Evolutionary conservation across 1,140 invertebrate species (phyloP).

Genomic region (Drosophila navojoa): DNA sequence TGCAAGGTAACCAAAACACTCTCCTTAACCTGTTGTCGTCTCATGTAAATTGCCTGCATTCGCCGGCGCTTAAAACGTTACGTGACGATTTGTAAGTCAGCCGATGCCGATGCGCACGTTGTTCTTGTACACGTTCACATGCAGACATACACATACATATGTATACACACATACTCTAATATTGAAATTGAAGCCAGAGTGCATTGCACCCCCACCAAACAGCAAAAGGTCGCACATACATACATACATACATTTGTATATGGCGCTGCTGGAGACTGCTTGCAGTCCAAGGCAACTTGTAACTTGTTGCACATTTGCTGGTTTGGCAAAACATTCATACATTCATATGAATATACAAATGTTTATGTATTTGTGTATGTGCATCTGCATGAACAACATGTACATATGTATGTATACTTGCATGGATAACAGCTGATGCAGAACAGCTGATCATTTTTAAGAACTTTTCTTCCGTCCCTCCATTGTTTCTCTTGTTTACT

Average conservation of each 20-base stretch:
- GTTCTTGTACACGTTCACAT: slow-evolving; percentile 60
- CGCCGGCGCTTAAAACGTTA: slow-evolving; percentile 53
- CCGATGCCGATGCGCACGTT: slow-evolving; percentile 55
- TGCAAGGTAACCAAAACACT: slow-evolving; percentile 40
- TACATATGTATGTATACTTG: neutral
- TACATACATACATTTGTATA: too few species aligned
- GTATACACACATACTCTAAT: slow-evolving; percentile 11
- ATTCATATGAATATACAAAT: neutral
- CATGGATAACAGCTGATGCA: slow-evolving; percentile 26
- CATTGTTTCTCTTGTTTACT: neutral
- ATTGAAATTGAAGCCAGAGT: slow-evolving; percentile 25
- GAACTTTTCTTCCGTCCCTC: neutral
- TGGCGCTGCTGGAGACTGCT: slow-evolving; percentile 28
- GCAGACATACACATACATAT: slow-evolving; percentile 21
- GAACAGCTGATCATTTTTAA: slow-evolving; percentile 18
- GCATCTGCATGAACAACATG: too few species aligned
- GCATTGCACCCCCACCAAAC: slow-evolving; percentile 35
- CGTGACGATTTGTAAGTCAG: slow-evolving; percentile 65
- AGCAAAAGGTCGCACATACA: slow-evolving; percentile 5
- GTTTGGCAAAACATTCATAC: slow-evolving; percentile 3
- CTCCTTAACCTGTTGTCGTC: slow-evolving; percentile 31
- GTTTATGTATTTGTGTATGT: too few species aligned
- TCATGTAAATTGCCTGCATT: slow-evolving; percentile 39
- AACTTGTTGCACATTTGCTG: slow-evolving; percentile 27
- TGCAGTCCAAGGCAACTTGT: slow-evolving; percentile 24